Base-by-base conservation (phyloP, 2,797 vertebrate genomes). In the Neostethus bicornis region DNA sequence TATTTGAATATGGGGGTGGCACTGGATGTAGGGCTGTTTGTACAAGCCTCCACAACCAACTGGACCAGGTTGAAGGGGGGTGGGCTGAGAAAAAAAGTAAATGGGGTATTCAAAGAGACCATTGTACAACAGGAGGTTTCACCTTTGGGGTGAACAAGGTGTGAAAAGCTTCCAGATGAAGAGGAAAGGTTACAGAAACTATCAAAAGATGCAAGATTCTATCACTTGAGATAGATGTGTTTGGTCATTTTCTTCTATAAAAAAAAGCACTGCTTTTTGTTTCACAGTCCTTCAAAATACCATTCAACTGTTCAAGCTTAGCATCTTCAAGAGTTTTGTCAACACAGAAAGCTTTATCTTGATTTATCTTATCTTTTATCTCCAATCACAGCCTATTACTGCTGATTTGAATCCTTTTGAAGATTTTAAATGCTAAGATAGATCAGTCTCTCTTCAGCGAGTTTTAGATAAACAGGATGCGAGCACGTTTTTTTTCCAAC, bases 81-180 rank as follows among this genome's bases (percentile, higher is more conserved):
- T n/a, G n/a, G 57, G 60, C 29, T 59, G 73, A 81, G 66, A 69
- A 80, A 69, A 53, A 55, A 26, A 8, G 6, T 42, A 64, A 31
- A 46, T 38, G 64, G 51, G 62, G 67, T n/a, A n/a, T 61, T 66
- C 67, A 79, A 57, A 79, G 80, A 75, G 77, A 63, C 65, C 41
- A 68, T 62, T 70, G 81, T 80, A 51, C 68, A 83, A 73, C 82
- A 79, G 77, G 67, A 60, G 64, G 66, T 60, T 82, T 84, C 80
- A 84, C 84, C 79, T 85, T 71, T 74, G 69, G 64, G 75, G 76
- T 75, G 80, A 83, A 65, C 52, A 79, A 79, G 81, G 83, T 84
- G 88, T 80, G 64, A 85, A 81, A 53, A 59, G 19, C 45, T 58
- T 57, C 41, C 48, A 11, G 39, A 61, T 21, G 41, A 48, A 46